Evolutionary conservation across 2,113 vertebrate species (phyloP), one percentile per base, ranked within the genome.

Genomic region (Nesoenas mayeri): DNA sequence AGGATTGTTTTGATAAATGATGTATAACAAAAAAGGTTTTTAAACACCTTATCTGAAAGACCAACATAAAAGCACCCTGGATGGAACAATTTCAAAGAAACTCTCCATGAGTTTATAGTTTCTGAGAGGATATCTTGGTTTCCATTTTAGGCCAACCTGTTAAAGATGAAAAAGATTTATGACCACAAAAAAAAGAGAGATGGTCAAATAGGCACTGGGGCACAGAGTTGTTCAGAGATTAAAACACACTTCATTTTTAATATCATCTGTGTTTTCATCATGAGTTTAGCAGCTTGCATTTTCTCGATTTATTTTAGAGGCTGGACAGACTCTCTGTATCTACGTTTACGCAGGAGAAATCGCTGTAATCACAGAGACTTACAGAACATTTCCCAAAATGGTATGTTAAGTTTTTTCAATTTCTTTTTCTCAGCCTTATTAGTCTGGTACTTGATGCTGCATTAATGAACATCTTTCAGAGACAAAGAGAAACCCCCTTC

Each of bases 351-450:
- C 17, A 91, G 88, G 67, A 98, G 98, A 93, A 98, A 98, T 90
- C 98, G 26, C 60, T 98, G 98, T 70, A 98, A 98, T 89, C 98
- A 98, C 93, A 97, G 98, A 57, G 98, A 98, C 84, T 97, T 98
- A 79, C 98, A 98, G 93, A 98, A 97, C 66, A 97, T 98, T 90
- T 97, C 98, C 22, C 97, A 88, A 94, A 98, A 98, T 32, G 98
- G 98, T 98, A 97, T 1, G 96, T 89, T 34, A 50, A 26, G 9
- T 42, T 44, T 28, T 78, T 31, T 12, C 6, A 20, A 10, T 38
- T 31, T 36, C 44, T 79, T 10, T 53, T 65, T 40, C 51, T 40
- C 24, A 21, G 21, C 40, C 29, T 56, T 85, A 8, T 34, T 18
- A 25, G 4, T 42, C 15, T 62, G 34, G 54, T 53, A 36, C n/a